phyloP scores from a whole-genome alignment of 2,888 invertebrate genomes.

The Neoascia interrupta region DNA sequence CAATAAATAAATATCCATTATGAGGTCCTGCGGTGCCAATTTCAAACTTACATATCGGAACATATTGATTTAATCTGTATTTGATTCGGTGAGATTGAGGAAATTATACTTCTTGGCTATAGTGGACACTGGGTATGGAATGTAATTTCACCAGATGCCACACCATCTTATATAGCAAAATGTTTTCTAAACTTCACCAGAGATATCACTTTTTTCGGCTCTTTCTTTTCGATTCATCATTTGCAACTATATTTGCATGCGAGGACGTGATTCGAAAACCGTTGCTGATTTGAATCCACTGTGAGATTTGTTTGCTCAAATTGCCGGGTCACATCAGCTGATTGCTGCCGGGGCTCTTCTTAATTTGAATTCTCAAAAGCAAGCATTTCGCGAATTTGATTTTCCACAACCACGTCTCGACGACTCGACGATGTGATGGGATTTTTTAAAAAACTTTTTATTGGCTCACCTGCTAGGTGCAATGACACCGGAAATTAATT shows the following conservation, averaged over 20 bases:
- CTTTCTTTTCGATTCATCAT: constrained; percentile 18
- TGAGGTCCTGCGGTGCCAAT: no score
- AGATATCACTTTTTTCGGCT: constrained; percentile 17
- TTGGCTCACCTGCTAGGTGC: background rate
- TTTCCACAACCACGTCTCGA: constrained; percentile 4
- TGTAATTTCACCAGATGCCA: constrained; percentile 20
- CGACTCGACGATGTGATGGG: constrained; percentile 13
- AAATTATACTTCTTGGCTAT: background rate
- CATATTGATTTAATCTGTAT: no score
- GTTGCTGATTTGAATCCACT: background rate
- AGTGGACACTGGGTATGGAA: constrained; percentile 14
- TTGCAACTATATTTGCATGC: constrained; percentile 34
- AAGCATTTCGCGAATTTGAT: constrained; percentile 12
- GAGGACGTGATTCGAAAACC: constrained; percentile 45
- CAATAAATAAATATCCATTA: background rate
- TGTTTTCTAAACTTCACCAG: background rate
- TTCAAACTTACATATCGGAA: no score
- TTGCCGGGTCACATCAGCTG: constrained; percentile 33
- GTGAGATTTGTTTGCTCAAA: background rate
- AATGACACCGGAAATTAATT: background rate
- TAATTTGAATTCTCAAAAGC: constrained; percentile 12
- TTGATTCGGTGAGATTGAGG: no score
- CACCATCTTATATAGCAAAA: constrained; percentile 45
- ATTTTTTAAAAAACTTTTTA: constrained; percentile 4
- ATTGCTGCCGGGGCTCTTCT: constrained; percentile 12